Evolutionary conservation across 2,797 vertebrate species (phyloP).

Genomic region (Ispidina picta): DNA sequence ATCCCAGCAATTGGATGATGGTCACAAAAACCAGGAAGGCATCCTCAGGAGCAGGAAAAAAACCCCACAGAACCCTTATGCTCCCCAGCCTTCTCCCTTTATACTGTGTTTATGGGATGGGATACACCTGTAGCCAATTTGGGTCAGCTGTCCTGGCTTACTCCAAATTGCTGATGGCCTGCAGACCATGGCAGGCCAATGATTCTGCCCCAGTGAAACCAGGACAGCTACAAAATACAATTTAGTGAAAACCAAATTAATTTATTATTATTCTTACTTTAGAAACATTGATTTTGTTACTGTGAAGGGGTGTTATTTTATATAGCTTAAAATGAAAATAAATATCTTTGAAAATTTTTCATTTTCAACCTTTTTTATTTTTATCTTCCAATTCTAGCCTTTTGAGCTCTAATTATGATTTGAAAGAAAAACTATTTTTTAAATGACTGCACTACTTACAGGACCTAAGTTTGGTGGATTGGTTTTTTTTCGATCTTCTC

Average conservation of each 20-base stretch:
- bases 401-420: constrained; percentile 12
- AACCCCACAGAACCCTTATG: no score
- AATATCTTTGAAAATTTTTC: background rate
- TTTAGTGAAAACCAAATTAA: background rate
- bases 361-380: background rate
- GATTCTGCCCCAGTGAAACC: background rate
- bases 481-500: background rate
- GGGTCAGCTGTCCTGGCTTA: background rate
- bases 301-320: background rate
- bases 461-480: background rate
- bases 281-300: background rate
- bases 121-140: background rate
- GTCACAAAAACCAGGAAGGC: background rate
- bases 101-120: background rate
- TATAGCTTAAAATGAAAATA: background rate
- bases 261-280: background rate
- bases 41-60: no score
- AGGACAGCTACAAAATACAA: background rate
- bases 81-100: background rate
- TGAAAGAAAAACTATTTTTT: constrained; percentile 14
- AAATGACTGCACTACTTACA: background rate
- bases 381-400: background rate
- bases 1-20: background rate
- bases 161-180: background rate
- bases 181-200: background rate